Evolutionary conservation across 2,113 vertebrate genomes (phyloP).

Genomic region (Lanius ludovicianus): DNA sequence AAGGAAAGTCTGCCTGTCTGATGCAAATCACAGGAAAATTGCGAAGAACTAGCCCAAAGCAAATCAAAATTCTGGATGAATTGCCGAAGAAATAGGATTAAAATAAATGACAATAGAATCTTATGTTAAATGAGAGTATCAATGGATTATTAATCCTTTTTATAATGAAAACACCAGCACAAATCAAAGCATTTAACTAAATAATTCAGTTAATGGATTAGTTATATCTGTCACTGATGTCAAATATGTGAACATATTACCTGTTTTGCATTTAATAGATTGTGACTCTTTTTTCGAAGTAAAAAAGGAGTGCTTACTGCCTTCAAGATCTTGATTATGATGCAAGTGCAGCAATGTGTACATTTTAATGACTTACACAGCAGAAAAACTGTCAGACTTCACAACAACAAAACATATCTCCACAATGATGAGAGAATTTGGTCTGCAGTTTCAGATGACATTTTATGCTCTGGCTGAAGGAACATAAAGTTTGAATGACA

Average conservation of each 20-base stretch:
- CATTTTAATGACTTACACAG: neutral
- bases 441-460: neutral
- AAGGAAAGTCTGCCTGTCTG: neutral
- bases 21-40: neutral
- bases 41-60: neutral
- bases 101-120: neutral
- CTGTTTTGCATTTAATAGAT: neutral
- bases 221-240: slow-evolving; percentile 2
- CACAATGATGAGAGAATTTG: neutral
- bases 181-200: neutral
- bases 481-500: slow-evolving; percentile 22
- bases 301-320: neutral
- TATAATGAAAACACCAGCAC: neutral
- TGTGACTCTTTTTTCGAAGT: neutral
- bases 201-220: neutral
- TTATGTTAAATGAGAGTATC: neutral
- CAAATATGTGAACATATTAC: neutral
- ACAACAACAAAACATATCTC: neutral
- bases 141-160: neutral
- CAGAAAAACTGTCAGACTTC: neutral
- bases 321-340: neutral
- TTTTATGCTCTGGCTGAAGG: neutral
- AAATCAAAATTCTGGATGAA: neutral
- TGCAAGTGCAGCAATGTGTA: neutral
- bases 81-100: slow-evolving; percentile 8